Evolutionary conservation across 2,888 invertebrate species (phyloP).

Genomic region (Gari tellinella): DNA sequence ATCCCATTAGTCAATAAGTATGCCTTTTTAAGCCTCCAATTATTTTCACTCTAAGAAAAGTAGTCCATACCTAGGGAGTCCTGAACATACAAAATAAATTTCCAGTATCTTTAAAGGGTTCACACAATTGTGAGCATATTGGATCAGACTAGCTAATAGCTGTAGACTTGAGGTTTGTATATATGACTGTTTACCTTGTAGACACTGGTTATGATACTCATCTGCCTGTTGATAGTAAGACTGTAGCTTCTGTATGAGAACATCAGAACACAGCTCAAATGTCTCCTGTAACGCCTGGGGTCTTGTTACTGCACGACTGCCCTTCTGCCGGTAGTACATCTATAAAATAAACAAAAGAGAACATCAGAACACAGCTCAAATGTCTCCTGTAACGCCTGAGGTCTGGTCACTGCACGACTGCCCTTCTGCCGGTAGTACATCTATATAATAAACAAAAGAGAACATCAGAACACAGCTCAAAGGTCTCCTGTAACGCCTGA

Average conservation of each 20-base stretch:
- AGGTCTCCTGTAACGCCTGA: slow-evolving; percentile 83
- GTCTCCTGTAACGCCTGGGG: slow-evolving; percentile 83
- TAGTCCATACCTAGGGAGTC: too few species aligned
- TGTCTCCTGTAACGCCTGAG: slow-evolving; percentile 83
- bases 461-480: slow-evolving; percentile 82
- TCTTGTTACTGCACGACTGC: slow-evolving; percentile 80
- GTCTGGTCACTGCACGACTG: slow-evolving; percentile 80
- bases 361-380: slow-evolving; percentile 82
- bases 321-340: slow-evolving; percentile 83
- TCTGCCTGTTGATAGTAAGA: slow-evolving; percentile 82
- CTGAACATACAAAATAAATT: too few species aligned
- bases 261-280: slow-evolving; percentile 82
- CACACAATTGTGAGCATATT: too few species aligned
- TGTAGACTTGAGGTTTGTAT: too few species aligned
- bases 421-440: slow-evolving; percentile 83
- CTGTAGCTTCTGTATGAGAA: slow-evolving; percentile 81
- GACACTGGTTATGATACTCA: slow-evolving; percentile 83
- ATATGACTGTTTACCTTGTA: slow-evolving; percentile 81
- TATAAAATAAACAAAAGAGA: slow-evolving; percentile 71
- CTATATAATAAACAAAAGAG: too few species aligned
- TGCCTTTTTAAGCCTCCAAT: too few species aligned
- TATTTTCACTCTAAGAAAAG: too few species aligned
- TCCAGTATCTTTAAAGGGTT: too few species aligned
- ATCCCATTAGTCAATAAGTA: too few species aligned
- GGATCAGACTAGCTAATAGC: too few species aligned